Conservation (phyloP, 2,888 invertebrate species). For the Spilarctia lutea region DNA sequence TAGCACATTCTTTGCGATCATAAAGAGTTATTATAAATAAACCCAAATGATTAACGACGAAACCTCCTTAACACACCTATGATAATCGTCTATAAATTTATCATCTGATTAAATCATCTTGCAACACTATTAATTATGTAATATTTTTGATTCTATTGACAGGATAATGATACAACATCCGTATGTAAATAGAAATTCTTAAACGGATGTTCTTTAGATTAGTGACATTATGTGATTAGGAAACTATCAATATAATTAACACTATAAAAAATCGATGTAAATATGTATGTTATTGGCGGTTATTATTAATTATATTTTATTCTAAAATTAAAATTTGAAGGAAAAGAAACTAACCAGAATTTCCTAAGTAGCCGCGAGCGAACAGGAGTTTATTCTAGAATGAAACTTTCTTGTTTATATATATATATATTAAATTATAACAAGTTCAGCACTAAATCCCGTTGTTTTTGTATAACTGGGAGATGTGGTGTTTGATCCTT, state of each 20-base stretch:
- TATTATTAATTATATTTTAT: not conserved
- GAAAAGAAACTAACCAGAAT: too few species aligned
- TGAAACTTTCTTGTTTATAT: too few species aligned
- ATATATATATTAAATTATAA: too few species aligned
- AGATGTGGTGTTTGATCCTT: too few species aligned
- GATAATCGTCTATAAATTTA: not conserved
- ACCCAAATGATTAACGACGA: not conserved
- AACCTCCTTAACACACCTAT: not conserved
- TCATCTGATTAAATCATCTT: not conserved
- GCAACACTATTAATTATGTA: not conserved
- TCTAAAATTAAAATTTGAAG: not conserved
- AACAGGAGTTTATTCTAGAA: too few species aligned
- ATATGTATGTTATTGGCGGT: not conserved
- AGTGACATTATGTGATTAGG: not conserved
- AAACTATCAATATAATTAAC: not conserved
- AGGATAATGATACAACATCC: not conserved
- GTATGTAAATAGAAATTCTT: not conserved
- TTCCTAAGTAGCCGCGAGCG: not conserved
- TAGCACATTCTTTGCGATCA: not conserved
- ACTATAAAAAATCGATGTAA: too few species aligned
- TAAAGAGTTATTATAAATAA: not conserved
- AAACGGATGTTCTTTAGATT: not conserved
- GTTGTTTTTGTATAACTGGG: too few species aligned
- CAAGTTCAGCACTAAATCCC: too few species aligned
- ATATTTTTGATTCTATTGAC: not conserved